These are phyloP conservation scores for Oscheius sp. DNA, from an alignment of 2,888 invertebrate genomes.

Conservation along the genomic window DNA sequence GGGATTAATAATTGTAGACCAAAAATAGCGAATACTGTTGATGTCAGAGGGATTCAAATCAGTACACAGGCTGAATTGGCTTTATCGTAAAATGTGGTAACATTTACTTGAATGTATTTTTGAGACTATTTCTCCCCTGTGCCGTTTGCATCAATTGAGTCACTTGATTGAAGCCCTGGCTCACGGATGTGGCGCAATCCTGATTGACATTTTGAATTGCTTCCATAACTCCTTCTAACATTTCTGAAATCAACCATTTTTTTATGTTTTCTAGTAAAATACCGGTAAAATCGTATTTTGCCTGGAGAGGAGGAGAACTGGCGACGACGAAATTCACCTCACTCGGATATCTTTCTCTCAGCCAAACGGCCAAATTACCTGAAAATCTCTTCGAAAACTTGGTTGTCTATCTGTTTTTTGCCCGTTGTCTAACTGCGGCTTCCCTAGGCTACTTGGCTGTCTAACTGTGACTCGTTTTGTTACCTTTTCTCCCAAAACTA, in stretches of 20 bases:
- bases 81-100: neutral
- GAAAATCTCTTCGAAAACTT: too few species aligned
- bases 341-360: neutral
- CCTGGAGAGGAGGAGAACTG: conserved; percentile 23
- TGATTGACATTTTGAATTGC: conserved; percentile 80
- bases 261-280: too few species aligned
- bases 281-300: conserved; percentile 27
- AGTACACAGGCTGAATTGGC: conserved; percentile 50
- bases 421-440: too few species aligned
- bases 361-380: conserved; percentile 24
- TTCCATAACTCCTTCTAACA: conserved; percentile 83
- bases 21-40: conserved; percentile 79
- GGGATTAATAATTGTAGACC: conserved; percentile 84
- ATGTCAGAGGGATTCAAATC: conserved; percentile 42
- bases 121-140: conserved; percentile 48
- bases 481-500: too few species aligned
- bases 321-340: neutral
- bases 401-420: too few species aligned
- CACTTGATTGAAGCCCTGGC: conserved; percentile 51
- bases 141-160: conserved; percentile 50
- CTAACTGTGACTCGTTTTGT: too few species aligned
- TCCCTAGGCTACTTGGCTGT: too few species aligned
- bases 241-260: conserved; percentile 76
- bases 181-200: conserved; percentile 51
- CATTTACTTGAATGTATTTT: conserved; percentile 48